Base-by-base conservation (phyloP, 2,797 vertebrate species). In the Phoxinus dragarum region DNA sequence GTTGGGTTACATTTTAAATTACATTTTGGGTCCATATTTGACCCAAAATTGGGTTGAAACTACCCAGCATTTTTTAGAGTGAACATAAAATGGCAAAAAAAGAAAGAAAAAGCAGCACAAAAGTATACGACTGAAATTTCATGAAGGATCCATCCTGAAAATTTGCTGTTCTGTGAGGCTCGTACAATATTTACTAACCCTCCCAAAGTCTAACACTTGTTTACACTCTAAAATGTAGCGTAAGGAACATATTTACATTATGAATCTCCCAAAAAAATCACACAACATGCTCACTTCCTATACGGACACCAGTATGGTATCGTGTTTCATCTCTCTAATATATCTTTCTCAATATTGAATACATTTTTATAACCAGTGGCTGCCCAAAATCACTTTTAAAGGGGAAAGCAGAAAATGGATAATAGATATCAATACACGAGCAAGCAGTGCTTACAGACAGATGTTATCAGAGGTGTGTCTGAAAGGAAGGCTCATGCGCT, bases 381-480 rank as follows among this genome's bases (percentile, higher is more conserved):
- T 17, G 31, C 14, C 27, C 31, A 34, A 66, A 61, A 34, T 7
- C 61, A 3, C 14, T 14, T 27, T 64, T 16, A 16, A 64, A 64
- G 2, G 54, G 27, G 12, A 31, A 61, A 34, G 4, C n/a, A 47
- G n/a, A 54, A 75, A 23, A 54, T 36, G 7, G 17, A 8, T 54
- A 5, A 54, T 54, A 12, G 4, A 6, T 14, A 12, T 69, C 47
- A 68, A 59, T 69, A 11, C 27, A 44, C 14, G 6, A 59, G 49
- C 64, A 38, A 52, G 34, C 40, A 61, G 27, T 49, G 69, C 61
- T 82, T 61, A 47, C 38, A 59, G 68, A 66, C n/a, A 82, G 69
- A 73, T 82, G 52, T 61, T 61, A 59, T 72, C 52, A 16, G 80
- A 59, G 16, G 80, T 61, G 80, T 82, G 49, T 82, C 69, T 61